These are phyloP conservation scores for Mesocricetus auratus DNA, from an alignment of 2,113 vertebrate genomes.

Conservation along the genomic window DNA sequence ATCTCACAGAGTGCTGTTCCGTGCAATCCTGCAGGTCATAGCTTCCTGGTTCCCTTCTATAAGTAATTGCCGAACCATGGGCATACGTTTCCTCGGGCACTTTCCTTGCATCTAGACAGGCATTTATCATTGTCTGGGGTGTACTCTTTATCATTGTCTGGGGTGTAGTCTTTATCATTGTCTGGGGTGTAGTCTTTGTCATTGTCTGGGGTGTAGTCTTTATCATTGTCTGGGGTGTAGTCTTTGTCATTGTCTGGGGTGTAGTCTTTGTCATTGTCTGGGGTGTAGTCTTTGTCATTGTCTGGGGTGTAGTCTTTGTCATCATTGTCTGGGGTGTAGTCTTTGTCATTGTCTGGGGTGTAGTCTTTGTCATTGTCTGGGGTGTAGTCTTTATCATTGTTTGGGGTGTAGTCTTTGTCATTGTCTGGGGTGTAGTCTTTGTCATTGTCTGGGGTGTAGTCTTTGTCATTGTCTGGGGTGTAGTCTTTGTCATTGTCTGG, in stretches of 20 bases:
- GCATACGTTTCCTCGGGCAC: slow-evolving; percentile 19
- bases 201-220: no score
- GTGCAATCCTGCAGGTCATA: not conserved
- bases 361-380: slow-evolving; percentile 8
- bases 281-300: slow-evolving; percentile 17
- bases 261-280: not conserved
- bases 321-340: not conserved
- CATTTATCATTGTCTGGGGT: not conserved
- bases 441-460: not conserved
- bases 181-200: no score
- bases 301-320: no score
- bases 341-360: not conserved
- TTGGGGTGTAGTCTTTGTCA: slow-evolving; percentile 15
- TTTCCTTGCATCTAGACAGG: not conserved
- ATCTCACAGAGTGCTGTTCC: not conserved
- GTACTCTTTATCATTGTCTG: not conserved
- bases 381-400: slow-evolving; percentile 1
- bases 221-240: not conserved
- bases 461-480: not conserved
- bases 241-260: no score
- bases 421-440: slow-evolving; percentile 1
- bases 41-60: not conserved
- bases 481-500: slow-evolving; percentile 8
- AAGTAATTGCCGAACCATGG: slow-evolving; percentile 22
- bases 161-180: slow-evolving; percentile 18